A percentile compares a stretch with the other conserved stretches of the same genome.
Conservation (phyloP, 2,797 vertebrate genomes). For the Tarsius wallacei region DNA sequence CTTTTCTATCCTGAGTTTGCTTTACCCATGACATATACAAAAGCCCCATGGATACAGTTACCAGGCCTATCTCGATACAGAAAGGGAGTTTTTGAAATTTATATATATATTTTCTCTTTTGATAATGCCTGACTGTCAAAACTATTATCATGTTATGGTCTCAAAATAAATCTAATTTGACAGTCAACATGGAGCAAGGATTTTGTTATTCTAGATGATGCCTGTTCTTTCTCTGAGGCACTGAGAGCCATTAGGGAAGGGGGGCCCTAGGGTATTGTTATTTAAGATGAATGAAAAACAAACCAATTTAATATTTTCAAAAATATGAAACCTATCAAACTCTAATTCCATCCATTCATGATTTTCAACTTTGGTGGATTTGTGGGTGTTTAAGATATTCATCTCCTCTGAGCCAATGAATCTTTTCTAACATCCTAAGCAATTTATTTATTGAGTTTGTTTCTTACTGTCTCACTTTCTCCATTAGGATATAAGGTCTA, state of each 20-base stretch:
- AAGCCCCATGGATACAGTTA: neutral
- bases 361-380: constrained; percentile 37
- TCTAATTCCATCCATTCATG: constrained; percentile 41
- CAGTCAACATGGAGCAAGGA: constrained; percentile 1
- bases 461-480: neutral
- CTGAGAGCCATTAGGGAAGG: neutral
- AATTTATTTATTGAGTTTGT: constrained; percentile 3
- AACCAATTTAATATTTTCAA: constrained; percentile 32
- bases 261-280: neutral
- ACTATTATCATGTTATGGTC: constrained; percentile 35
- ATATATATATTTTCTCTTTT: constrained; percentile 35
- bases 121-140: constrained; percentile 14
- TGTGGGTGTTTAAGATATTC: neutral
- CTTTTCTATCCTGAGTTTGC: neutral
- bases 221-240: constrained; percentile 6
- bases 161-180: constrained; percentile 65
- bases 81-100: neutral
- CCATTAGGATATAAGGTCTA: neutral
- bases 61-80: neutral
- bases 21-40: neutral
- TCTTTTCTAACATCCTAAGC: constrained; percentile 44
- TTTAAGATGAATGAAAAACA: constrained; percentile 65
- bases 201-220: constrained; percentile 26
- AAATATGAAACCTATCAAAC: constrained; percentile 47
- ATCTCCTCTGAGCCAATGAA: constrained; percentile 14